Base-by-base conservation (phyloP, 2,888 invertebrate species). In the Rhagium mordax region DNA sequence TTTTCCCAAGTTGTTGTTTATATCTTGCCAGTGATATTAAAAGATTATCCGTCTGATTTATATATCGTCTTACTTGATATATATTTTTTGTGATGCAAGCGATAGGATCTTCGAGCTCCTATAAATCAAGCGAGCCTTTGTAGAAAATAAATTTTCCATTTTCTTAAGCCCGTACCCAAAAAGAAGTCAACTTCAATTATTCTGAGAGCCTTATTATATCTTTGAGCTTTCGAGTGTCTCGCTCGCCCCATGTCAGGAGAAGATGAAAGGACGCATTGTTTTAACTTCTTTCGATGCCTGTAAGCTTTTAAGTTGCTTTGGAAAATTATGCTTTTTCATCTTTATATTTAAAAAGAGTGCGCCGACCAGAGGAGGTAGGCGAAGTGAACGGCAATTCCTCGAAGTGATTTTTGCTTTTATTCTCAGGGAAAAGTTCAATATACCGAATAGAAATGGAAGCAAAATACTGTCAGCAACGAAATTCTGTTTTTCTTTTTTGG, bases 241-340 rank as follows among this genome's bases (percentile, higher is more conserved):
- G 20, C 24, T 21, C 55, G 21, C 55, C 21, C 13, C 15, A 20
- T 21, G 24, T 21, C 24, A 49, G n/a, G 8, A 55, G n/a, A 3
- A 55, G 24, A 55, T 59, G 59, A 59, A 59, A 33, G 29, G 33
- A 33, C 33, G 27, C n/a, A 33, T 49, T 64, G 24, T 24, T 16
- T 24, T 47, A 48, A 41, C 24, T 62, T 62, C 48, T 21, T 62
- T 24, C 33, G 49, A 48, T 21, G 62, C 20, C 15, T 33, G 62
- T 48, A 62, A 21, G 62, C 62, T 62, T 27, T 62, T 62, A 62
- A 62, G 62, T n/a, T 16, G 62, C 13, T 62, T 62, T 62, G 48
- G 62, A 48, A 62, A 62, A 62, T 62, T 62, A 49, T 48, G 16
- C 15, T 29, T 48, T 48, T 48, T 47, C 21, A n/a, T 20, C 24